A percentile compares a stretch with the other conserved stretches of the same genome.
Conservation (phyloP, 2,888 invertebrate species). For the Thecocarcelia acutangulata region DNA sequence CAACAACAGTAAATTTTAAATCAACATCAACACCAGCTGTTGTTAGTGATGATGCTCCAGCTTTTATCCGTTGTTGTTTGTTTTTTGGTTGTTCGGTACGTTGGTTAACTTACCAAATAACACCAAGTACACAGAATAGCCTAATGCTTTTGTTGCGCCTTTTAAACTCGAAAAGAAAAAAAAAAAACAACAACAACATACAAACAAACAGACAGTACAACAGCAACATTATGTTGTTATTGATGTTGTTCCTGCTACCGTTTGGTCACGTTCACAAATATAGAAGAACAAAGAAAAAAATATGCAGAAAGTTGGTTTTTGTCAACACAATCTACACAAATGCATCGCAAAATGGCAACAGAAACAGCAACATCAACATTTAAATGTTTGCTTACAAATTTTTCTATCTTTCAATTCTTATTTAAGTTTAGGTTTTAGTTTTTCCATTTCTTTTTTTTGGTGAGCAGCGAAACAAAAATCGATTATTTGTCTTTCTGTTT, state of each 20-base stretch:
- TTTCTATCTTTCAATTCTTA: constrained; percentile 56
- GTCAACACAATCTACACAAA: constrained; percentile 70
- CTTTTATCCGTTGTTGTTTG: constrained; percentile 34
- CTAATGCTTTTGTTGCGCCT: constrained; percentile 53
- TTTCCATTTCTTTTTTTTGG: background rate
- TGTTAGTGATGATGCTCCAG: constrained; percentile 55
- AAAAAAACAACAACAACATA: background rate
- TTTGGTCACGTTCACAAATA: constrained; percentile 71
- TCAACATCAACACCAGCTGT: constrained; percentile 65
- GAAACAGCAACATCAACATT: constrained; percentile 56
- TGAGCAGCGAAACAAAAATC: constrained; percentile 51
- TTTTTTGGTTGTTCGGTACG: constrained; percentile 38
- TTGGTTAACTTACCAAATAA: constrained; percentile 64
- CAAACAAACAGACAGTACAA: constrained; percentile 30
- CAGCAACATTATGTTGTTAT: constrained; percentile 57
- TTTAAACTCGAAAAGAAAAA: constrained; percentile 30
- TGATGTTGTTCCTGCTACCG: constrained; percentile 70
- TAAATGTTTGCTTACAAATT: constrained; percentile 62
- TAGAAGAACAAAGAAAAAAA: constrained; percentile 24
- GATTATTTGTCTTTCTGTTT: constrained; percentile 61
- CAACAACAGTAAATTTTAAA: constrained; percentile 57
- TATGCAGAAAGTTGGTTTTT: constrained; percentile 51
- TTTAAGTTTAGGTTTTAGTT: constrained; percentile 37
- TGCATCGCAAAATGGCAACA: constrained; percentile 65
- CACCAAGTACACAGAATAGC: constrained; percentile 47